Base-by-base conservation (phyloP, 1,140 invertebrate genomes). In the Drosophila nannoptera region DNA sequence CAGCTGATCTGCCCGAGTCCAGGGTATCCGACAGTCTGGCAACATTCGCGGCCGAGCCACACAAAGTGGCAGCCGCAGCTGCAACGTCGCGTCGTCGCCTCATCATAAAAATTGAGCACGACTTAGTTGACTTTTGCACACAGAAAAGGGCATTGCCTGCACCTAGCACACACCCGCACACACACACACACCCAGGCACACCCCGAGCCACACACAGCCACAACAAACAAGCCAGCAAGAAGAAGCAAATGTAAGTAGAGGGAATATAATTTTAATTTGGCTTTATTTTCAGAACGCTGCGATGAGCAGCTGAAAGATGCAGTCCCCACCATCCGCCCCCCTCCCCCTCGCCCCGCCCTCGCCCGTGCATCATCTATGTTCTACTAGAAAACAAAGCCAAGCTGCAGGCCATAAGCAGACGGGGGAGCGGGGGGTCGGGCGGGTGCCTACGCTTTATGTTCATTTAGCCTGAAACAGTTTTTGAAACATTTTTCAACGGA, bases 241-340 rank as follows among this genome's bases (percentile, higher is more conserved):
- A 49, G 22, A 64, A 11, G 33, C 16, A 40, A 22, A 33, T 14
- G 40, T 4, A 49, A 54, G 36, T 66, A 70, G 68, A 22, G 62
- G 65, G 76, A 75, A 84, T 86, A 84, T 86, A 77, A 84, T 84
- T 84, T 84, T 86, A 84, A 84, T 84, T 84, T 84, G 81, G 80
- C 81, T 84, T 84, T 84, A 84, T 86, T 84, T 81, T 84, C 81
- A 76, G 69, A 66, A 75, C 72, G 78, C 65, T 82, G 71, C 78
- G 50, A 69, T 54, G 49, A 68, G 67, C 55, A 55, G 55, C 32
- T 53, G 58, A 66, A 69, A 69, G 67, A 74, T 62, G 56, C 48
- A 43, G 45, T 29, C 36, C 36, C 36, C 6, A 9, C 3, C 7
- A n/a, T n/a, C 38, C 38, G 11, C 48, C 46, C 45, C 33, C 61